Conservation (phyloP, 2,888 invertebrate genomes). For the Agapostemon virescens region DNA sequence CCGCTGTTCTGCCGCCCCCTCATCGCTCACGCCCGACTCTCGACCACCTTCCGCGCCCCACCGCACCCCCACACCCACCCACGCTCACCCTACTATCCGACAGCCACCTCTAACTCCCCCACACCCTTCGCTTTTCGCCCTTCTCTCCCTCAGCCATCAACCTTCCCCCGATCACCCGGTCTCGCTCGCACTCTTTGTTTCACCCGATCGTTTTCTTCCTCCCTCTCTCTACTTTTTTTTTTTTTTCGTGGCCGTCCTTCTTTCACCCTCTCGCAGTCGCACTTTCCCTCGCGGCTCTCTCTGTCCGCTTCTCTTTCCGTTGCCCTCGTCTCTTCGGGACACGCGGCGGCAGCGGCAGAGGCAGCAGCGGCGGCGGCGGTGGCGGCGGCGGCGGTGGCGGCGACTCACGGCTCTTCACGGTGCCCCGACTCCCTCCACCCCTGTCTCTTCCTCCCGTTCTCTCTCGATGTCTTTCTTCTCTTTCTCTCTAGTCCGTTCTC, state of each 20-base stretch:
- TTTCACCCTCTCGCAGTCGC: constrained; percentile 14
- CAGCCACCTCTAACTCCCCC: constrained; percentile 52
- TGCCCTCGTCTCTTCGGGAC: constrained; percentile 53
- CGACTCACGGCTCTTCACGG: constrained; percentile 44
- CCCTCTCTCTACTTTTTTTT: background rate
- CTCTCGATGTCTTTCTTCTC: constrained; percentile 13
- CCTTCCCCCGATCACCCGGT: constrained; percentile 30
- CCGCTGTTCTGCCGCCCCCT: constrained; percentile 65
- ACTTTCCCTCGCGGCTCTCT: constrained; percentile 8
- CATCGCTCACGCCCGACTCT: constrained; percentile 62
- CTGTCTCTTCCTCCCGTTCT: constrained; percentile 43
- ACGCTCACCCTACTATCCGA: constrained; percentile 51
- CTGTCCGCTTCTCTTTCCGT: constrained; percentile 14
- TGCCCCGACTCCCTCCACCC: constrained; percentile 39
- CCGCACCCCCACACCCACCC: constrained; percentile 41
- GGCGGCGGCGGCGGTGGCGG: constrained; percentile 51
- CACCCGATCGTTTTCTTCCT: constrained; percentile 35
- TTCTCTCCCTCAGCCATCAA: constrained; percentile 55
- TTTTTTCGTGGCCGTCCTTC: constrained; percentile 30
- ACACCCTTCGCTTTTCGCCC: constrained; percentile 40
- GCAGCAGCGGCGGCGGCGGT: constrained; percentile 54
- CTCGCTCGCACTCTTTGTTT: constrained; percentile 40
- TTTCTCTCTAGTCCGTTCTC: constrained; percentile 20
- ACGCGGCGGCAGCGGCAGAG: constrained; percentile 42
- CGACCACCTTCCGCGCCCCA: constrained; percentile 68